Evolutionary conservation across 2,113 vertebrate genomes (phyloP), one percentile per base, ranked within the genome.

Genomic region (Porphyrio hochstetteri): DNA sequence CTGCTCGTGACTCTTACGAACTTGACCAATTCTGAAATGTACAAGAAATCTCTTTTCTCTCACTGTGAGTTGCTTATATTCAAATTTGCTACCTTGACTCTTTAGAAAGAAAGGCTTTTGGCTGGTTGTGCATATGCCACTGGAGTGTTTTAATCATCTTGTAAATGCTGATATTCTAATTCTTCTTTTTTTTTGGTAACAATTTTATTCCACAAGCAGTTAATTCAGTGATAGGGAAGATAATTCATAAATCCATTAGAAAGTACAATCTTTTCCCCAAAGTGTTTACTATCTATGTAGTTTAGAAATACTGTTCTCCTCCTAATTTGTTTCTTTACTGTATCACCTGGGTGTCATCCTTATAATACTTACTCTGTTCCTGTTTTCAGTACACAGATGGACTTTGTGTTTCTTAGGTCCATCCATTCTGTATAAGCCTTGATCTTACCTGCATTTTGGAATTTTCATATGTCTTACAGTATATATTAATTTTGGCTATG

Each of bases 1-100:
- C 78, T 89, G 67, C 20, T 82, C 5, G 13, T 88, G 88, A 95
- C 91, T 95, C 96, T 91, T 78, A 95, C 55, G 93, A 97, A 95
- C 96, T 96, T 94, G 70, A 80, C 61, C 88, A 76, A 86, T 77
- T 82, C 55, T 78, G 87, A 92, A 91, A 55, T 74, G 10, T 68
- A 2, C 77, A 40, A 61, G 82, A 88, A 93, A 91, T 55, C 25
- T 78, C 44, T 81, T 87, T 95, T 84, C 31, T 86, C n/a, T 63
- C 15, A 42, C 15, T 0, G 0, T 78, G 31, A 75, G 5, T 42
- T 80, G 86, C 36, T 29, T 72, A 40, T 21, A 70, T 42, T 85
- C 16, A 88, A 55, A 91, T 84, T 68, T 94, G 44, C 48, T 92
- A 19, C n/a, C 19, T 48, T 33, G 14, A 71, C 33, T 56, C 36